Base-by-base conservation (phyloP, 2,888 invertebrate genomes). In the Zhuqinia jingwanae region DNA sequence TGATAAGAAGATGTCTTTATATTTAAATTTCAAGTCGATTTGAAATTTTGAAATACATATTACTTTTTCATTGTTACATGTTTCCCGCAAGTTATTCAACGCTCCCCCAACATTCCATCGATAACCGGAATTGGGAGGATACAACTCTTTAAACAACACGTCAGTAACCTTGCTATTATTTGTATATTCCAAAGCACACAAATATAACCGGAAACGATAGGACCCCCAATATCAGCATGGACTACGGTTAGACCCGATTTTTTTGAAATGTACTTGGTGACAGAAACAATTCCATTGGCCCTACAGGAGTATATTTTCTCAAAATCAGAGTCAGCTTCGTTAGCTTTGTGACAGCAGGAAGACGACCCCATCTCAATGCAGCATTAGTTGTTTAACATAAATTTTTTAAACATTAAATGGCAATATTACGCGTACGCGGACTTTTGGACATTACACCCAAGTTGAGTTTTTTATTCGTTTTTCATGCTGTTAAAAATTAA, bases 151-250 rank as follows among this genome's bases (percentile, higher is more conserved):
- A 36, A 94, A 92, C 92, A 97, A 92, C 89, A 94, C 94, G 82
- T 95, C 92, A 90, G 95, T 94, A 87, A 95, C 94, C 87, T 95
- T 93, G 84, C 95, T 95, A 92, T 96, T 96, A 3, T 96, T 95
- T 17, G 94, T 94, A 92, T 96, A 97, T 92, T 97, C 97, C 47
- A 95, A 92, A 0, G 95, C 75, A 98, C 93, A 91, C 95, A 95
- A 92, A 97, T 96, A 92, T 95, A 96, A 83, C 97, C 97, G 92
- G 96, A 95, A 3, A 97, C 97, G 27, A 97, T 93, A 20, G 98
- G 97, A 0, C 97, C 97, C 90, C 97, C 96, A 1, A 97, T 96
- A 92, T 97, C 95, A 10, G 96, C 96, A 88, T 97, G 94, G 82
- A 96, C 95, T 56, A 98, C 95, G 2, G 95, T 95, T 65, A 98